phyloP scores from a whole-genome alignment of 2,797 vertebrate genomes.

The Naso thynnoides region DNA sequence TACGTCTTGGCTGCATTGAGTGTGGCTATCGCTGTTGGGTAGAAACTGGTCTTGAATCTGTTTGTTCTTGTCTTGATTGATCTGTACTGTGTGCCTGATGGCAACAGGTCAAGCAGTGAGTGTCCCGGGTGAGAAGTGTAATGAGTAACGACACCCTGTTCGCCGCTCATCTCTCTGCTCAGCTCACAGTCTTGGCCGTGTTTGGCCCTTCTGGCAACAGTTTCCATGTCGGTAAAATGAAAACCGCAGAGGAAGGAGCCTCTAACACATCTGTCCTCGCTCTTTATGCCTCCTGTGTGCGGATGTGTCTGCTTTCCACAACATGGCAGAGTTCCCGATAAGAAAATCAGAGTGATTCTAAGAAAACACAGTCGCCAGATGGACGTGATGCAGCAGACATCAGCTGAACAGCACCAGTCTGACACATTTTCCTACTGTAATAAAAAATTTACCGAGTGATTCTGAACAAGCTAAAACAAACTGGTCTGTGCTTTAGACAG shows the following conservation, averaged over 20 bases:
- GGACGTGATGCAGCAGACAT: constrained; percentile 39
- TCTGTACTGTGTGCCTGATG: no score
- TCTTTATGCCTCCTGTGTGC: neutral
- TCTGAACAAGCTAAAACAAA: no score
- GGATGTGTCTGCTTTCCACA: constrained; percentile 22
- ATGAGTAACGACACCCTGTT: constrained; percentile 77
- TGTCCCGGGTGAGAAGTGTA: no score
- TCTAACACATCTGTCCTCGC: constrained; percentile 53
- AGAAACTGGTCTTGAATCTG: no score
- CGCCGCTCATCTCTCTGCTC: constrained; percentile 39
- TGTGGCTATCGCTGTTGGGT: no score
- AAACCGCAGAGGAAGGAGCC: constrained; percentile 41
- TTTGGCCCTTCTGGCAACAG: constrained; percentile 71
- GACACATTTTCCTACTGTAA: no score
- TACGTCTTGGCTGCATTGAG: no score
- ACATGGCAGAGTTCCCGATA: constrained; percentile 17
- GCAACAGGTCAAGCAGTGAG: no score
- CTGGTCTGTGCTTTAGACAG: no score
- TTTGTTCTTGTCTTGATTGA: no score
- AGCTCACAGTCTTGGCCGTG: constrained; percentile 66
- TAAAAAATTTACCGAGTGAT: no score
- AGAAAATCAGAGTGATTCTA: constrained; percentile 13
- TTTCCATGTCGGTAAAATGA: constrained; percentile 76
- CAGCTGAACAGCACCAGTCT: no score
- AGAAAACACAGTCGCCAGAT: constrained; percentile 29